Conservation (phyloP, 2,797 vertebrate species). For the Rhinoraja longicauda region DNA sequence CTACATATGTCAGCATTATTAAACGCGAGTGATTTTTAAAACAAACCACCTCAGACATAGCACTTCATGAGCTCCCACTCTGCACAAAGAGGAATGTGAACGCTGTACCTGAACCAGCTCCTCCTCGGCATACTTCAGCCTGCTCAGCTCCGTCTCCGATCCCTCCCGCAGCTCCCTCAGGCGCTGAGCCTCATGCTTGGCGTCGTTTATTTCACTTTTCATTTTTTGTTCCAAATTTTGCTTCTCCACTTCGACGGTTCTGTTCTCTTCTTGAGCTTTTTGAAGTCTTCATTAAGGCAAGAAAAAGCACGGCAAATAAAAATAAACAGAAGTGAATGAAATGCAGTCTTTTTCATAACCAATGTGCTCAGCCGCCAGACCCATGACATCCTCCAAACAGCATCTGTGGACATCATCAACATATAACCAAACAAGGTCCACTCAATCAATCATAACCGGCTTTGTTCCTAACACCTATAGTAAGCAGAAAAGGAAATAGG, state of each 20-base stretch:
- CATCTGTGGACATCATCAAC: background rate
- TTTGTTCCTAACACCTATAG: background rate
- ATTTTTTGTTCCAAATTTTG: constrained; percentile 95
- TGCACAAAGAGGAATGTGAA: background rate
- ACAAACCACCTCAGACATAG: background rate
- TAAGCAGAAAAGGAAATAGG: no score
- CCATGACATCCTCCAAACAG: background rate
- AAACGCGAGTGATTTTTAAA: no score
- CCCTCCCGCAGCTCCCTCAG: constrained; percentile 83
- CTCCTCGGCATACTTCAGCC: constrained; percentile 93
- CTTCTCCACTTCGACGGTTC: constrained; percentile 94
- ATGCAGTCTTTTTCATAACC: constrained; percentile 40
- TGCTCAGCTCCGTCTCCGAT: constrained; percentile 86
- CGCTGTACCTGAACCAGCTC: constrained; percentile 83
- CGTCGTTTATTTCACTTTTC: constrained; percentile 89
- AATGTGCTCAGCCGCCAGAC: background rate
- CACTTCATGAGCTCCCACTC: background rate
- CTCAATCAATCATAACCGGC: background rate
- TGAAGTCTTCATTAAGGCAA: constrained; percentile 69
- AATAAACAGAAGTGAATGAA: constrained; percentile 42
- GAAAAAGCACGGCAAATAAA: constrained; percentile 44
- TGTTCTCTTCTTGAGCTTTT: constrained; percentile 95
- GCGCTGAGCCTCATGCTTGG: constrained; percentile 87
- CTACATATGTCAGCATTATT: background rate
- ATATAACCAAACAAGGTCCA: background rate